Conservation (phyloP, 2,888 invertebrate genomes). For the Acrobasis consociella region DNA sequence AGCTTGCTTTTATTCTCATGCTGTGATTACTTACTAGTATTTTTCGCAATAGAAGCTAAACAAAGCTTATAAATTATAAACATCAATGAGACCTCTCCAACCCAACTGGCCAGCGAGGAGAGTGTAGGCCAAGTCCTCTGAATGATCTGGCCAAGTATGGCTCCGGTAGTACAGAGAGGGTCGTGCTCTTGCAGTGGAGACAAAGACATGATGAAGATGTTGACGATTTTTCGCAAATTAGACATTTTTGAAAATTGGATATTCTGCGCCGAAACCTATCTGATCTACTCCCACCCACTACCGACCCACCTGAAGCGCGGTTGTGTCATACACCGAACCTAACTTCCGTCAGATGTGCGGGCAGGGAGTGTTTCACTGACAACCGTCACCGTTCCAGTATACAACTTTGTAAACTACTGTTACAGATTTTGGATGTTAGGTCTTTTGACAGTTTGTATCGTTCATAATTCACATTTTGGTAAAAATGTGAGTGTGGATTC, state of each 20-base stretch:
- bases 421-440: constrained; percentile 68
- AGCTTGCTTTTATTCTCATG: too few species aligned
- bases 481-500: constrained; percentile 48
- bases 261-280: constrained; percentile 2
- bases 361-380: constrained; percentile 39
- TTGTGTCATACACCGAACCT: background rate
- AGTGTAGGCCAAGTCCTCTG: too few species aligned
- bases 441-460: constrained; percentile 69
- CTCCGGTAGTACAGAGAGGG: too few species aligned
- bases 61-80: too few species aligned
- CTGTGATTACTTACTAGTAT: too few species aligned
- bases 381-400: constrained; percentile 56
- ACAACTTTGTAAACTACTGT: constrained; percentile 58
- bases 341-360: constrained; percentile 38
- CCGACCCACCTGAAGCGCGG: background rate
- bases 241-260: background rate
- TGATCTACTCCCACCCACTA: constrained; percentile 1
- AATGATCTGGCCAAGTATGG: too few species aligned
- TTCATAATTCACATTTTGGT: constrained; percentile 55
- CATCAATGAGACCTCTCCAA: too few species aligned
- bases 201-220: too few species aligned
- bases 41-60: too few species aligned
- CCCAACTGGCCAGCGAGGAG: too few species aligned
- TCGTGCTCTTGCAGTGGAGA: too few species aligned
- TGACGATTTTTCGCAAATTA: background rate